Percentiles rank a stretch among this genome's conserved stretches.
These are phyloP conservation scores for Nycticryphes semicollaris DNA, from an alignment of 2,113 vertebrate genomes.

Conservation along the genomic window DNA sequence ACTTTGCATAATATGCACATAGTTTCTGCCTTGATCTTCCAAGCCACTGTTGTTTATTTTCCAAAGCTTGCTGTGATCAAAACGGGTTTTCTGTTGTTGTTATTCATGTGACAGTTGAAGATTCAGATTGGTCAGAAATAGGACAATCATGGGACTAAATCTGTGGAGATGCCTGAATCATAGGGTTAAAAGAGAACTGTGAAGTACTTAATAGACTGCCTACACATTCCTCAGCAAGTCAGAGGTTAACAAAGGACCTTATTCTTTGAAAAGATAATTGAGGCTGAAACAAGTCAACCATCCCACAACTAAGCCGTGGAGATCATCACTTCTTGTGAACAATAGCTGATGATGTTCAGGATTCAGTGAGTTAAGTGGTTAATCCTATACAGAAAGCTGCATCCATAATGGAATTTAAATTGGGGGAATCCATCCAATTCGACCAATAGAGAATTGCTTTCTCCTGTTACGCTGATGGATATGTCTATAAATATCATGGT, in stretches of 20 bases:
- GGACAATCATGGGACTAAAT: neutral
- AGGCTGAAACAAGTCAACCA: slow-evolving; percentile 36
- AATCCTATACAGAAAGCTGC: slow-evolving; percentile 54
- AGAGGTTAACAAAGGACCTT: slow-evolving; percentile 61
- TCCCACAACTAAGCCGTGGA: neutral
- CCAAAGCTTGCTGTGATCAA: neutral
- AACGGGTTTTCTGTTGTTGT: neutral
- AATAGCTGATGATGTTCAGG: slow-evolving; percentile 20
- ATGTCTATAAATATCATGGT: slow-evolving; percentile 50
- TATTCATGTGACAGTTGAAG: neutral
- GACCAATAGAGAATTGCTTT: slow-evolving; percentile 32
- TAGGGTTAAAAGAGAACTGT: neutral
- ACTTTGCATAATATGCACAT: neutral
- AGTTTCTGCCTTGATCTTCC: neutral
- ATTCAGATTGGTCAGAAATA: neutral
- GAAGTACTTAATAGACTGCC: slow-evolving; percentile 8
- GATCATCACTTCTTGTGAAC: slow-evolving; percentile 50
- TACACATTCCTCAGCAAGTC: slow-evolving; percentile 26
- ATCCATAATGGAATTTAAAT: slow-evolving; percentile 50
- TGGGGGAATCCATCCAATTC: slow-evolving; percentile 29
- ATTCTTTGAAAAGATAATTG: slow-evolving; percentile 51
- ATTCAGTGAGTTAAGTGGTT: slow-evolving; percentile 57
- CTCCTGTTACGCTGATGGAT: slow-evolving; percentile 19
- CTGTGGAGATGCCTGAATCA: neutral
- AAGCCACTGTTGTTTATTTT: slow-evolving; percentile 20